These are phyloP conservation scores for Drosophila hydei DNA, from an alignment of 1,140 invertebrate species.

Conservation along the genomic window DNA sequence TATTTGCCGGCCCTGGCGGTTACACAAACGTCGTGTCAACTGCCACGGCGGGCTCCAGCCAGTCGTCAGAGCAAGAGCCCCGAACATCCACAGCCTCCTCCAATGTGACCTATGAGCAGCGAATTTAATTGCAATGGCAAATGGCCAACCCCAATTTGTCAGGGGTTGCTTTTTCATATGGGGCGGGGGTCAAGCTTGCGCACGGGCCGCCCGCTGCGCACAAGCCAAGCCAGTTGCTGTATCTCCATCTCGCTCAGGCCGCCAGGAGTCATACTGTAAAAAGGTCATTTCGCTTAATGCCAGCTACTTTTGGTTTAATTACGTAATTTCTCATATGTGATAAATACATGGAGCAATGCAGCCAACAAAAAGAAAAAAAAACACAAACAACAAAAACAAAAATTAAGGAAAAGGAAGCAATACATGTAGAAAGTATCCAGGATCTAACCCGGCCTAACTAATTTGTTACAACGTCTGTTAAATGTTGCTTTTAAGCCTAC, in stretches of 20 bases:
- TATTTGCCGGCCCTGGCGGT: constrained; percentile 65
- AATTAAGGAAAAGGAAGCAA: constrained; percentile 36
- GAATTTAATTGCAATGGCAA: constrained; percentile 76
- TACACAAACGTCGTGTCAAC: constrained; percentile 16
- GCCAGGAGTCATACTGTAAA: constrained; percentile 33
- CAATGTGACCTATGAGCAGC: constrained; percentile 78
- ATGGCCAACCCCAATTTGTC: constrained; percentile 70
- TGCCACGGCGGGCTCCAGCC: constrained; percentile 17
- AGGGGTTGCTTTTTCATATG: constrained; percentile 12
- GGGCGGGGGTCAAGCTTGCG: constrained; percentile 39
- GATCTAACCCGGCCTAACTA: constrained; percentile 33
- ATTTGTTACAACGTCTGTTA: constrained; percentile 72
- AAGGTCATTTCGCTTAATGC: constrained; percentile 70
- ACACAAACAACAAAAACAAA: neutral
- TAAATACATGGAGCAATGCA: constrained; percentile 60
- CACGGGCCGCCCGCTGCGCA: constrained; percentile 69
- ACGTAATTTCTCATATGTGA: constrained; percentile 68
- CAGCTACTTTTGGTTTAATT: constrained; percentile 73
- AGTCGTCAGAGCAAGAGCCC: constrained; percentile 4
- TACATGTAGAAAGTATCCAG: constrained; percentile 34
- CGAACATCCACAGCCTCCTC: constrained; percentile 33
- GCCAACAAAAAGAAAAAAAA: constrained; percentile 9
- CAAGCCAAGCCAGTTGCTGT: neutral
- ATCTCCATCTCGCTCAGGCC: constrained; percentile 5
- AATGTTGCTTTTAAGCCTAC: constrained; percentile 50